Conservation (phyloP, 2,888 invertebrate genomes). For the Drosophila subquinaria region DNA sequence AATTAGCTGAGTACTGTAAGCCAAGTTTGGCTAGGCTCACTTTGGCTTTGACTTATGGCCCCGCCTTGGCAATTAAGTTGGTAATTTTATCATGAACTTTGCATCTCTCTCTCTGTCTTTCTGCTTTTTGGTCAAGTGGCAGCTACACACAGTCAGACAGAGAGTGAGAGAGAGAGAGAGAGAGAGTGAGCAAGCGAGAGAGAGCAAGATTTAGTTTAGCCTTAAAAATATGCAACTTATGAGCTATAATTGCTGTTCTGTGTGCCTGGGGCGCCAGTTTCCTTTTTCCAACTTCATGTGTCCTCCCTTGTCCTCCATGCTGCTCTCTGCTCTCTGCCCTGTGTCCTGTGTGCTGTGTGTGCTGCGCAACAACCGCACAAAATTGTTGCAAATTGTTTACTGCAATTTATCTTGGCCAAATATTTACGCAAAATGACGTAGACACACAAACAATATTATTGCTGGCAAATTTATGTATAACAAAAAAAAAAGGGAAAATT, state of each 20-base stretch:
- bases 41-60: constrained; percentile 61
- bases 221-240: constrained; percentile 66
- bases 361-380: constrained; percentile 35
- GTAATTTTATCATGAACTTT: constrained; percentile 80
- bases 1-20: constrained; percentile 51
- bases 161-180: not conserved
- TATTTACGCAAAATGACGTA: constrained; percentile 57
- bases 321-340: not conserved
- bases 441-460: constrained; percentile 56
- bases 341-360: not conserved
- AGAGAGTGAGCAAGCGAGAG: constrained; percentile 2
- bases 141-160: constrained; percentile 11
- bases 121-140: constrained; percentile 60
- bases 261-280: constrained; percentile 6
- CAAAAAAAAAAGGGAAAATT: constrained; percentile 55
- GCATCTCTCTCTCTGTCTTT: constrained; percentile 52
- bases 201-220: constrained; percentile 42
- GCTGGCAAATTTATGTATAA: constrained; percentile 56
- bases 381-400: constrained; percentile 76
- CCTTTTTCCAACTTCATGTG: not conserved
- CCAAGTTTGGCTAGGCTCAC: constrained; percentile 27
- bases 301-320: constrained; percentile 5
- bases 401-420: constrained; percentile 77
- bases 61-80: constrained; percentile 71
- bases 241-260: constrained; percentile 67